phyloP scores from a whole-genome alignment of 1,140 invertebrate genomes.

The Kradibia gibbosae region DNA sequence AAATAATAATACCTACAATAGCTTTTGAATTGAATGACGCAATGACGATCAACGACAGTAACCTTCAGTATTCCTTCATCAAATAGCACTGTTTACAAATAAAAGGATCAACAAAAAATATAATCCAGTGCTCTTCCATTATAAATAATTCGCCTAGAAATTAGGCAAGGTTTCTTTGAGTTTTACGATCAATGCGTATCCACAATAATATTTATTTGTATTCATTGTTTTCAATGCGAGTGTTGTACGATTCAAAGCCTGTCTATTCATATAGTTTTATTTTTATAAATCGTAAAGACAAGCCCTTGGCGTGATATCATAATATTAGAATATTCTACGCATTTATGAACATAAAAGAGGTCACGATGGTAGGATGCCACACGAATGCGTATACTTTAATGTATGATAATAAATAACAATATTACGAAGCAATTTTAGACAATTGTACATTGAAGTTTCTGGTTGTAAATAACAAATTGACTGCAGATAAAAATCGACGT shows the following conservation, averaged over 20 bases:
- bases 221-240: background rate
- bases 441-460: no score
- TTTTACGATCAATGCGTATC: background rate
- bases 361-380: no score
- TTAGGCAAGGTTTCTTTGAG: background rate
- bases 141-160: background rate
- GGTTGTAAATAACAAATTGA: no score
- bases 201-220: background rate
- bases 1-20: background rate
- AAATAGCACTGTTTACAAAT: background rate
- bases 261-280: background rate
- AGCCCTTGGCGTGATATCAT: background rate
- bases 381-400: no score
- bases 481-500: no score
- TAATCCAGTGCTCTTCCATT: background rate
- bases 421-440: no score
- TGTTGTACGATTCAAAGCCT: background rate
- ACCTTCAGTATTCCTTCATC: background rate
- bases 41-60: background rate
- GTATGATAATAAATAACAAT: no score
- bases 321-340: background rate
- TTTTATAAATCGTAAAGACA: background rate
- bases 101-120: background rate
- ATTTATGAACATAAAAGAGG: no score
- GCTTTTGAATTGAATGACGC: background rate